Base-by-base conservation (phyloP, 2,888 invertebrate species). In the Drosophila neoperkinsi region DNA sequence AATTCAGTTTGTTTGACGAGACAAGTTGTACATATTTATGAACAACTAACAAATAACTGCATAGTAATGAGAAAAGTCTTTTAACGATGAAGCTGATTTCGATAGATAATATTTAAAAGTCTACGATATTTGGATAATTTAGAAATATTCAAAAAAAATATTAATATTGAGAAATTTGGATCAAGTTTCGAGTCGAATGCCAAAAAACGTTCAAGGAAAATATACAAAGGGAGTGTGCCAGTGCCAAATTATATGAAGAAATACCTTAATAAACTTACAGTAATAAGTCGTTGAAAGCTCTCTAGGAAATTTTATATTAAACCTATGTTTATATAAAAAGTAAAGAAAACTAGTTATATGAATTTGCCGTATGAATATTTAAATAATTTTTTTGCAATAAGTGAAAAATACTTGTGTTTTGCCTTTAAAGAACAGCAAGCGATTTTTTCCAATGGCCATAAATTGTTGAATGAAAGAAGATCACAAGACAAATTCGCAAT, bases 1-100 rank as follows among this genome's bases (percentile, higher is more conserved):
- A 66, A 66, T 71, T 75, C 55, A 59, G 65, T 51, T 58, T 77
- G 66, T 67, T 72, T 66, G 59, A 77, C 67, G 38, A 36, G 28
- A 34, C 36, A 33, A 50, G 36, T 36, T 57, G 58, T 34, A 55
- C n/a, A 36, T 53, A 41, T 69, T 16, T 33, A 34, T 70, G n/a
- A 13, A 25, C 58, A 41, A 21, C 56, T 6, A 30, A 18, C 56
- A 76, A 73, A 81, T 73, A 75, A 78, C 71, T 67, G 73, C 64
- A 77, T 72, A 62, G 58, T 57, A 72, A 76, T 62, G 52, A 41
- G 51, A 78, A 55, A 34, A 53, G 10, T 18, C 28, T 30, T 30
- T 18, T n/a, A n/a, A n/a, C n/a, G 51, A 51, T n/a, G 21, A 1
- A 30, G 28, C n/a, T 6, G 51, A 30, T 9, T 25, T 46, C 5